phyloP scores from a whole-genome alignment of 2,113 vertebrate species.

The Elanus axillaris region DNA sequence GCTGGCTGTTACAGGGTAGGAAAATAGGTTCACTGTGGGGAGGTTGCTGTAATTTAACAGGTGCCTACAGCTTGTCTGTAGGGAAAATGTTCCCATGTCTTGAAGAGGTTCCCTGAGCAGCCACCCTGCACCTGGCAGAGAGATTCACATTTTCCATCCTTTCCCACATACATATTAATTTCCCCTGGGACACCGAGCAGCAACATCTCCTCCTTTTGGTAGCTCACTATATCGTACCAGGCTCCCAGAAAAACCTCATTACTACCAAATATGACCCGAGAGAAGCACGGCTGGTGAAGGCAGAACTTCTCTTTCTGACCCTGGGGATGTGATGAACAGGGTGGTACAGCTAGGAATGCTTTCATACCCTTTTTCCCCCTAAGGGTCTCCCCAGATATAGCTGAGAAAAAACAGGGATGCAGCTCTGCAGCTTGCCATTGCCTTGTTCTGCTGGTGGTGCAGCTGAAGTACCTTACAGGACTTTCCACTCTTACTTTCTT shows the following conservation, averaged over 20 bases:
- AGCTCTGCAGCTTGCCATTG: neutral
- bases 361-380: neutral
- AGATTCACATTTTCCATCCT: neutral
- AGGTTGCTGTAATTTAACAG: neutral
- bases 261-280: neutral
- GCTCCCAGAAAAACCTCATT: neutral
- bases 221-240: neutral
- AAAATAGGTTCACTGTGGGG: neutral
- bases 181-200: neutral
- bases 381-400: neutral
- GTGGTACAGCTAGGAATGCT: neutral
- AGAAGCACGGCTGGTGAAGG: neutral
- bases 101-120: neutral
- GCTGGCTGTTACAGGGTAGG: neutral
- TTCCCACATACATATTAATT: neutral
- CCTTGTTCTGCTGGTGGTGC: neutral
- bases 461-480: neutral
- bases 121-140: neutral
- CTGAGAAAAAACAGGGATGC: too few relatives aligned
- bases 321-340: fast-evolving
- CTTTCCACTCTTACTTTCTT: neutral
- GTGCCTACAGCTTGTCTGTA: neutral
- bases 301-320: neutral
- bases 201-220: neutral
- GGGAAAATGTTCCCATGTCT: neutral